These are phyloP conservation scores for Oenanthe oenanthe DNA, from an alignment of 2,113 vertebrate genomes.

Conservation along the genomic window DNA sequence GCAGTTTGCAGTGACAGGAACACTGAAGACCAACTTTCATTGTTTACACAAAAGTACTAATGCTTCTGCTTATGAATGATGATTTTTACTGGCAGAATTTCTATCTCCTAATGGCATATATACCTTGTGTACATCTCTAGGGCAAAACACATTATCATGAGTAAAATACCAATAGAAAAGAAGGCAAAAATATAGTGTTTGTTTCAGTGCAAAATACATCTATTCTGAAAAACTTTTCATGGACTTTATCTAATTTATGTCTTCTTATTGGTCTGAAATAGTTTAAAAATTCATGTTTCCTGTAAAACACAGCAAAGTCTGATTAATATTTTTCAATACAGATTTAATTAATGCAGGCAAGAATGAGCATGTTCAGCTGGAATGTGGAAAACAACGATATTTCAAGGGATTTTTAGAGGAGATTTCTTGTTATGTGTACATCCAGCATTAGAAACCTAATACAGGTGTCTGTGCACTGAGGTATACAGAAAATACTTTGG, in stretches of 20 bases:
- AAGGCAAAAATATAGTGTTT: neutral
- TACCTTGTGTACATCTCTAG: neutral
- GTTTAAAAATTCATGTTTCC: neutral
- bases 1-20: conserved; percentile 21
- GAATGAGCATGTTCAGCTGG: neutral
- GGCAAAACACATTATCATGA: neutral
- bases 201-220: neutral
- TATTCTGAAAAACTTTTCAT: conserved; percentile 7
- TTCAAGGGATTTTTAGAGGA: conserved; percentile 22
- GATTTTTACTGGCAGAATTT: conserved; percentile 38
- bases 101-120: neutral
- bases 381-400: neutral
- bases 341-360: neutral
- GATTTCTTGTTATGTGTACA: neutral
- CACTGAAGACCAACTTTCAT: neutral
- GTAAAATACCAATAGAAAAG: neutral
- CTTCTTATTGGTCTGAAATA: neutral
- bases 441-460: conserved; percentile 3
- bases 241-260: neutral
- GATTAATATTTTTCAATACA: neutral
- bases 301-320: neutral
- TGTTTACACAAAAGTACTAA: conserved; percentile 12
- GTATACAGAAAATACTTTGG: neutral
- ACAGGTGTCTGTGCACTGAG: neutral
- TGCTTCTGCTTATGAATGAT: conserved; percentile 4